Base-by-base conservation (phyloP, 2,797 vertebrate species). In the Sebastes minor region DNA sequence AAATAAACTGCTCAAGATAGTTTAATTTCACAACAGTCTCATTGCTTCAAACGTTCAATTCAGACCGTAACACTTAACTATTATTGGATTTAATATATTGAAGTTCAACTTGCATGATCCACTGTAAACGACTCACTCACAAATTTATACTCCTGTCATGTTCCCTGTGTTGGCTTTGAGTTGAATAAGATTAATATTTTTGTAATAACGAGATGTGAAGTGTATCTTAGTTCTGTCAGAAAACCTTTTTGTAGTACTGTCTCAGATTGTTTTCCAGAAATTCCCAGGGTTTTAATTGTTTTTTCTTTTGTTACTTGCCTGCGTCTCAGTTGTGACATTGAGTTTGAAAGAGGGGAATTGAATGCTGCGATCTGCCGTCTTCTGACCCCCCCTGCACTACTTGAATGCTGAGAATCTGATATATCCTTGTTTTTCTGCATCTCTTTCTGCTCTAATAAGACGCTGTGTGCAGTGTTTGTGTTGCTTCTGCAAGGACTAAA, bases 131-230 rank as follows among this genome's bases (percentile, higher is more conserved):
- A 18, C 35, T 81, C 53, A 56, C 69, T 53, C 73, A 76, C 73
- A 76, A 42, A 61, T 84, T 86, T 82, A 25, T 90, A 68, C 69
- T 76, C 65, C 53, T 65, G 63, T 90, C 55, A 70, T 66, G 65
- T 76, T 84, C 23, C 42, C 27, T 49, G n/a, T 68, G 42, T 73
- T 78, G 23, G 53, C 65, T 87, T 83, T 84, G 74, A 87, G 85
- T 88, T 92, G 57, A 90, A 82, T 64, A 78, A 91, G 87, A 93
- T 83, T 32, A 92, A 93, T 93, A 93, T 94, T 95, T 95, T 94
- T 93, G 87, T 94, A 93, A 86, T 67, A 82, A 86, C 6, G 56
- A 88, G 61, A 80, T 88, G 84, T 91, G 81, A 86, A 63, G 68
- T 91, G 89, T 88, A 77, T 87, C 59, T 88, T 77, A 85, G 86